These are phyloP conservation scores for Rhinophrynus dorsalis DNA, from an alignment of 2,797 vertebrate species.

Conservation along the genomic window DNA sequence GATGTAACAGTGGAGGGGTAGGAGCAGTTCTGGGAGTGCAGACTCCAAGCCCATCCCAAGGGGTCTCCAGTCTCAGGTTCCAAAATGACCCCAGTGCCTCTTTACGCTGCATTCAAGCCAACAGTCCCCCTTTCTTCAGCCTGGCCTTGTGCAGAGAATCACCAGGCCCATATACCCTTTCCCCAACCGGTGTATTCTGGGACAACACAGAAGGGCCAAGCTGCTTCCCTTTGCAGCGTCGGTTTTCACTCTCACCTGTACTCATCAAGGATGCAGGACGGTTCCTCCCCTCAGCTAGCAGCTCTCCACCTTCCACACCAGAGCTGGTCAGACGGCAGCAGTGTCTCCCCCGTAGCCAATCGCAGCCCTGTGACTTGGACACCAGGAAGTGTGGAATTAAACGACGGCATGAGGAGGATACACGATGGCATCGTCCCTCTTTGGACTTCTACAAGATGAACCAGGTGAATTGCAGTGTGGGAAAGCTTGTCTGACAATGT, in stretches of 20 bases:
- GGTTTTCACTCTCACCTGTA: constrained; percentile 87
- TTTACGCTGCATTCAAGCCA: constrained; percentile 74
- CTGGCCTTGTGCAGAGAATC: constrained; percentile 83
- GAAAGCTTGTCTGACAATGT: background rate
- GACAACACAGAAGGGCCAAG: constrained; percentile 64
- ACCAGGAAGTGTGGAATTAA: constrained; percentile 83
- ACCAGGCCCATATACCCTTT: constrained; percentile 60
- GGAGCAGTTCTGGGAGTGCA: constrained; percentile 68
- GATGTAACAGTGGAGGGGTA: constrained; percentile 72
- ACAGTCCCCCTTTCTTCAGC: constrained; percentile 87
- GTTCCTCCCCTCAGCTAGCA: constrained; percentile 84
- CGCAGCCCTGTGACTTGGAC: constrained; percentile 88
- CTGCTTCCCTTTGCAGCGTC: constrained; percentile 73
- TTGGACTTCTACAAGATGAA: constrained; percentile 87
- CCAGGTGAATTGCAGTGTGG: constrained; percentile 63
- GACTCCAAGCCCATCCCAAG: constrained; percentile 60
- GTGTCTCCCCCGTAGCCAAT: constrained; percentile 85
- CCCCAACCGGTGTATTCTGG: constrained; percentile 62
- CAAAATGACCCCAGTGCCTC: constrained; percentile 78
- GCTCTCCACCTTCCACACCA: constrained; percentile 77
- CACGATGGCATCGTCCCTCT: constrained; percentile 79
- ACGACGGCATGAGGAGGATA: constrained; percentile 77
- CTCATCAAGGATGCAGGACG: constrained; percentile 81
- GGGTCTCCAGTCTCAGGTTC: constrained; percentile 79
- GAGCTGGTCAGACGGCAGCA: constrained; percentile 72